phyloP scores from a whole-genome alignment of 2,797 vertebrate species.

The Danionella dracula region DNA sequence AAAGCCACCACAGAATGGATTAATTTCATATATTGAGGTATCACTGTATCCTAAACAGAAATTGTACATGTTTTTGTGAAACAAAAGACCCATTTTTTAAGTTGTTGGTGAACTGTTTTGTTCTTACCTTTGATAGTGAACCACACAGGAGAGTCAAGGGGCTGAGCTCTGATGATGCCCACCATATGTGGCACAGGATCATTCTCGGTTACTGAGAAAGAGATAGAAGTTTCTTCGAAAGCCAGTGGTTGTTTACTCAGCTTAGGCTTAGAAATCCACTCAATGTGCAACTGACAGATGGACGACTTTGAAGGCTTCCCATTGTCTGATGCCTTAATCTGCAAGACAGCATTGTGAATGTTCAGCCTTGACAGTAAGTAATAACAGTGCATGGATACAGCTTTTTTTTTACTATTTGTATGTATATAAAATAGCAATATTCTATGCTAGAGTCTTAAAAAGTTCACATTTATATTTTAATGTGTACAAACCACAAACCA shows the following conservation, averaged over 20 bases:
- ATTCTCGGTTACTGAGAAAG: constrained; percentile 81
- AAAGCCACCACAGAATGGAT: no score
- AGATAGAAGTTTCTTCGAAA: constrained; percentile 74
- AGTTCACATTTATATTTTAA: no score
- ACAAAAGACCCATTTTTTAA: no score
- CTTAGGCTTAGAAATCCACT: constrained; percentile 78
- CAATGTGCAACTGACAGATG: constrained; percentile 76
- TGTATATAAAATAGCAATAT: no score
- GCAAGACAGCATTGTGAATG: constrained; percentile 15
- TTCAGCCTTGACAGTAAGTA: no score
- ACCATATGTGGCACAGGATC: constrained; percentile 83
- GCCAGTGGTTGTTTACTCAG: constrained; percentile 65
- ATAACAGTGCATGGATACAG: no score
- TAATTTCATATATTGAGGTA: no score
- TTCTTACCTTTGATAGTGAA: constrained; percentile 78
- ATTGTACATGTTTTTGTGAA: no score
- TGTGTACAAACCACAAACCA: no score
- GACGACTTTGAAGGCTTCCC: constrained; percentile 80
- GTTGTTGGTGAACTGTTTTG: neutral
- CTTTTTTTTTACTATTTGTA: no score
- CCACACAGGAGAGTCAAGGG: constrained; percentile 72
- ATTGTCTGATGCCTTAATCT: constrained; percentile 84
- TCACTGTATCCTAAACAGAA: no score
- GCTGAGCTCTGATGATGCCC: constrained; percentile 74
- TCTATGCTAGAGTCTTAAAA: no score